Evolutionary conservation across 2,797 vertebrate genomes (phyloP), one percentile per base, ranked within the genome.

Genomic region (Dicrostonyx torquatus): DNA sequence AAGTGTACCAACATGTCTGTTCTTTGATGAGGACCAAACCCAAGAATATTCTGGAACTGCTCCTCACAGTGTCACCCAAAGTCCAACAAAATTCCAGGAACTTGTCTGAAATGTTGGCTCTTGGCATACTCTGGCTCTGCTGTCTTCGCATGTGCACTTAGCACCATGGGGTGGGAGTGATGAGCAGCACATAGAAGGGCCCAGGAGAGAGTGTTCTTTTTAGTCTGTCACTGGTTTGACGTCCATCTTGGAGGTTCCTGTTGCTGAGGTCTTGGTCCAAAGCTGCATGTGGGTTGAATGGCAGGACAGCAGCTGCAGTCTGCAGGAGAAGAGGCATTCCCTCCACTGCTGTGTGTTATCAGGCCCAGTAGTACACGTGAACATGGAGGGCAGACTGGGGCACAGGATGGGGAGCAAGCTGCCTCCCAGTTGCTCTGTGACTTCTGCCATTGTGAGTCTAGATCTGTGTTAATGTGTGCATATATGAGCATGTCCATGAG

Each of bases 241-340:
- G 34, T 45, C 31, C 0, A 9, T 24, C 20, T n/a, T 24, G 20
- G 31, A 26, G 15, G 64, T 11, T 9, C 8, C 18, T 5, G 10
- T 26, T 34, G 34, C 17, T 17, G 14, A 18, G 24, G 40, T 50
- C 26, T 9, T 31, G 87, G 34, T 68, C 75, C 20, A 14, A 29
- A 15, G 48, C 26, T 11, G 0, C 58, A 11, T 24, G 72, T 20
- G n/a, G 29, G 50, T 55, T 18, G 22, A 24, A 66, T 13, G 48
- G 37, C n/a, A 13, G 24, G n/a, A 17, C 11, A 50, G 62, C 45
- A 66, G 58, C 70, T 75, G 17, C 48, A 9, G 43, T 13, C 24
- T 34, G 34, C 17, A 34, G 55, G 58, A n/a, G 48, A 72, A 70
- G 60, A 18, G 5, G 11, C 34, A 4, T 48, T 31, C 17, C 8